Evolutionary conservation across 2,888 invertebrate genomes (phyloP).

Genomic region (Clepsis dumicolana): DNA sequence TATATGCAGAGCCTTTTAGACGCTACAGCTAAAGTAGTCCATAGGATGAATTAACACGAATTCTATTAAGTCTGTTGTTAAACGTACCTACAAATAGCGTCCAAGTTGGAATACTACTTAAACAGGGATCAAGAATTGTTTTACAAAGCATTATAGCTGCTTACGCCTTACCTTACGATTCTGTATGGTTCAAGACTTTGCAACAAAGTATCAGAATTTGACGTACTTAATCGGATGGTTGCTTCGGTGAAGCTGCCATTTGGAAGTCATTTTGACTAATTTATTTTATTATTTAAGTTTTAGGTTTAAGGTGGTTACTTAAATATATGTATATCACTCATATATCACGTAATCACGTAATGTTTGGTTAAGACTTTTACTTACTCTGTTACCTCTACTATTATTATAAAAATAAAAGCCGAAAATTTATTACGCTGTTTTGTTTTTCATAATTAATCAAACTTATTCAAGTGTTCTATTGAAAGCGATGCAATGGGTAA

Average conservation of each 20-base stretch:
- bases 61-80: neutral
- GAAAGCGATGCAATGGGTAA: neutral
- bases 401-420: neutral
- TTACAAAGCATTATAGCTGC: neutral
- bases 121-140: neutral
- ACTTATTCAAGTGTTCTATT: neutral
- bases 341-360: too few relatives aligned
- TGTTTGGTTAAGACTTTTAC: constrained; percentile 5
- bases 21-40: neutral
- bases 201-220: constrained; percentile 1
- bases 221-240: constrained; percentile 8
- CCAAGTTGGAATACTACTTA: neutral
- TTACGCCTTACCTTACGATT: neutral
- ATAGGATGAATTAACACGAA: neutral
- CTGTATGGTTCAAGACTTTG: neutral
- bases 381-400: constrained; percentile 25
- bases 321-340: constrained; percentile 8
- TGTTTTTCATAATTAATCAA: neutral
- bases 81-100: constrained; percentile 2
- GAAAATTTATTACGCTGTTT: neutral
- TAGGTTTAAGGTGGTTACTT: constrained; percentile 49
- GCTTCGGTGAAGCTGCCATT: constrained; percentile 54
- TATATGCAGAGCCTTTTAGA: constrained; percentile 88
- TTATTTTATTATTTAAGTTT: constrained; percentile 69
- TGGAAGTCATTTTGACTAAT: constrained; percentile 61